Base-by-base conservation (phyloP, 2,888 invertebrate genomes). In the Graphium colonna region DNA sequence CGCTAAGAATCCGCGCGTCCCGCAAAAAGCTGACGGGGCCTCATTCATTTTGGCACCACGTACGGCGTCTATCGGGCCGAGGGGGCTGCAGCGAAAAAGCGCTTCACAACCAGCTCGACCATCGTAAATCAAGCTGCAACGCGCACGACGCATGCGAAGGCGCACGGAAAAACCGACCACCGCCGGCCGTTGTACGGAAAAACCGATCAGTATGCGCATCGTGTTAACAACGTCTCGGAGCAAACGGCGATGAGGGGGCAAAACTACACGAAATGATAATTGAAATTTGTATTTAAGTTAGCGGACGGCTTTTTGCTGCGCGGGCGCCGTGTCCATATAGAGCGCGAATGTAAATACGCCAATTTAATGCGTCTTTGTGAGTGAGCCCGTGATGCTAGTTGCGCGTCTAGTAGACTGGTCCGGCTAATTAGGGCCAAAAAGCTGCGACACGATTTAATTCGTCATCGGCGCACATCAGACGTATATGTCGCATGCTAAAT, bases 281-380 rank as follows among this genome's bases (percentile, higher is more conserved):
- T 86, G 77, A 86, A 89, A 86, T 87, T 85, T 85, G 85, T 84
- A 77, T 83, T 87, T 82, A 82, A n/a, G 81, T 83, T 86, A 82
- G 75, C 65, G 62, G 61, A 72, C 57, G 61, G 60, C 58, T 66
- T 86, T 87, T 88, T 79, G 69, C 65, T 46, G 57, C 63, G 66
- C 73, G 21, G 79, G 82, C 80, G 79, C 84, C 81, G 73, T 58
- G 64, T 72, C 84, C 85, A 40, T 84, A 77, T 75, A 80, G 60
- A 82, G 83, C 13, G 49, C 60, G 67, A 77, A 82, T 82, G 83
- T 78, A 80, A 78, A 84, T 84, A 80, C 71, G 72, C 80, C 80
- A 82, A 81, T 82, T 82, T 81, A 82, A 84, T 81, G 74, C 71
- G 57, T 56, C 64, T 61, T 83, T 79, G 75, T 60, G 64, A 81